phyloP scores from a whole-genome alignment of 2,888 invertebrate species.

The Dexiosoma caninum region DNA sequence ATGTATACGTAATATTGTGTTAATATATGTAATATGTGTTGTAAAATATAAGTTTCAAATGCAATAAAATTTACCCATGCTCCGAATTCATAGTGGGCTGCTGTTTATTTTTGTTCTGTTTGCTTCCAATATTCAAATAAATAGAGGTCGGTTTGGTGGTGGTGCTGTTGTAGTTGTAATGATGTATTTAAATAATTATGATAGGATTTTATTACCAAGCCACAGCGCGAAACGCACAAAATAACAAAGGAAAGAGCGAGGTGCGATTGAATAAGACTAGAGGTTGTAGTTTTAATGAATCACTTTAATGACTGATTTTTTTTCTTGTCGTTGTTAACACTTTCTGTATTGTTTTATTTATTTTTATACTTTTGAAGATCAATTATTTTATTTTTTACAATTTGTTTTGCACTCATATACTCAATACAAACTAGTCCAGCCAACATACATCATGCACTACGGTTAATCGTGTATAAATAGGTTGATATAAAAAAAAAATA shows the following conservation, averaged over 20 bases:
- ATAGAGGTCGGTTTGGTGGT: constrained; percentile 27
- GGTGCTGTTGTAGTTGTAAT: constrained; percentile 3
- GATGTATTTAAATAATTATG: constrained; percentile 34
- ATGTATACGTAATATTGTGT: no score
- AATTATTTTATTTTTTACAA: not conserved
- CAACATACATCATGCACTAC: not conserved
- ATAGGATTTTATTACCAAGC: constrained; percentile 29
- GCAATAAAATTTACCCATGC: constrained; percentile 75
- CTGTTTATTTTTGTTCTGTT: constrained; percentile 60
- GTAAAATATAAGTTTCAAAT: constrained; percentile 21
- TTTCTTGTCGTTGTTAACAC: constrained; percentile 7
- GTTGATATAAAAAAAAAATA: not conserved
- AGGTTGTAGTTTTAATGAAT: constrained; percentile 31
- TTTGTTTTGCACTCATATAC: not conserved
- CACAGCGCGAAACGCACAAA: constrained; percentile 6
- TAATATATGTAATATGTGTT: no score
- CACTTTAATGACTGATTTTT: constrained; percentile 25
- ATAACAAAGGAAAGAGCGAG: not conserved
- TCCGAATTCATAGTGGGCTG: constrained; percentile 77
- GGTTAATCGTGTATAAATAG: not conserved
- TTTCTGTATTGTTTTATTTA: not conserved
- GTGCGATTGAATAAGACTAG: constrained; percentile 5
- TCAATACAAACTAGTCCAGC: not conserved
- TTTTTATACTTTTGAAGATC: not conserved
- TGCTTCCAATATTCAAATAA: constrained; percentile 28